Conservation (phyloP, 2,113 vertebrate genomes). For the Pangasianodon gigas region DNA sequence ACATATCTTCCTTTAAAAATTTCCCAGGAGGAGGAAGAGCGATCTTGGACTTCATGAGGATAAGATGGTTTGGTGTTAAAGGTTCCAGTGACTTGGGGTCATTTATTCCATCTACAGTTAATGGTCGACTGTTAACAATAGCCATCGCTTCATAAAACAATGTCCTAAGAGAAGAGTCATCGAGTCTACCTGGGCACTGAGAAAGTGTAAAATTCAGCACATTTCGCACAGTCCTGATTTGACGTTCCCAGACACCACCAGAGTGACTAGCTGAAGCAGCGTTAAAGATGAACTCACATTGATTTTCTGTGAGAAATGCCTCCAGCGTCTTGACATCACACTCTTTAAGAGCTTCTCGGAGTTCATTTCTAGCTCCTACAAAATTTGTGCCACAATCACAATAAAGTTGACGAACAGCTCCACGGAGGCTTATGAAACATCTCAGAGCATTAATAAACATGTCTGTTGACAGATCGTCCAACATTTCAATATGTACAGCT, state of each 20-base stretch:
- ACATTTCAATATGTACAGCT: too few species aligned
- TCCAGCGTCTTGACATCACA: slow-evolving; percentile 6
- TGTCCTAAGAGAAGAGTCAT: slow-evolving; percentile 44
- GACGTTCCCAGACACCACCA: slow-evolving; percentile 31
- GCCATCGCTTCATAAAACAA: slow-evolving; percentile 49
- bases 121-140: slow-evolving; percentile 41
- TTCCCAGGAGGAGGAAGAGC: slow-evolving; percentile 36
- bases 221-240: slow-evolving; percentile 11
- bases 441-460: not conserved
- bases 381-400: slow-evolving; percentile 44
- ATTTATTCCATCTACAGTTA: slow-evolving; percentile 41
- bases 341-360: slow-evolving; percentile 9
- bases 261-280: slow-evolving; percentile 29
- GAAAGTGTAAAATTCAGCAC: slow-evolving; percentile 12
- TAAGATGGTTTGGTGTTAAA: slow-evolving; percentile 37
- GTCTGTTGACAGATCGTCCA: too few species aligned
- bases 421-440: slow-evolving; percentile 42
- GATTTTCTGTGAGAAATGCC: slow-evolving; percentile 21
- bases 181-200: slow-evolving; percentile 24
- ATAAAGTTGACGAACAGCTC: slow-evolving; percentile 33
- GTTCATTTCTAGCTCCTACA: slow-evolving; percentile 11
- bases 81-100: not conserved
- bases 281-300: slow-evolving; percentile 48
- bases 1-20: slow-evolving; percentile 26
- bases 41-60: slow-evolving; percentile 41